Evolutionary conservation across 2,797 vertebrate genomes (phyloP).

Genomic region (Galagoides demidoff): DNA sequence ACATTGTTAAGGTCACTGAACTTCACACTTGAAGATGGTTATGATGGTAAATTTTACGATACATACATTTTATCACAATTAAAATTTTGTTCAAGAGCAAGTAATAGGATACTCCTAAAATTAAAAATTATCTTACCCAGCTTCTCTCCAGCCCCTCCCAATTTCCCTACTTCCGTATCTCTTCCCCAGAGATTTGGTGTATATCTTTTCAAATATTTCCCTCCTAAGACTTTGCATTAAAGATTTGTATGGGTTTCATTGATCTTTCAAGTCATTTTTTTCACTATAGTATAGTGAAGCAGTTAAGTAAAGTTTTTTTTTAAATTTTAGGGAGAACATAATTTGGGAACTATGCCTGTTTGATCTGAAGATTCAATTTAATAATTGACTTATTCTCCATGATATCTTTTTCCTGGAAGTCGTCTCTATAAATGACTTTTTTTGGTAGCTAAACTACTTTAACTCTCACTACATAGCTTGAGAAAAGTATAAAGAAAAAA

Average conservation of each 20-base stretch:
- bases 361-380: neutral
- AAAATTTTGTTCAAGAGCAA: neutral
- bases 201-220: neutral
- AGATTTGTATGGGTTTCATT: neutral
- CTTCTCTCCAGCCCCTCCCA: fast-evolving
- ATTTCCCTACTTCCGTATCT: neutral
- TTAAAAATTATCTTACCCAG: neutral
- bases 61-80: neutral
- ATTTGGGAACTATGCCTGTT: neutral
- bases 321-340: neutral
- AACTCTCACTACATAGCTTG: neutral
- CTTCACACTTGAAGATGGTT: neutral
- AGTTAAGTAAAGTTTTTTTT: neutral
- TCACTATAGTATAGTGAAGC: neutral
- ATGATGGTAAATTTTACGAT: neutral
- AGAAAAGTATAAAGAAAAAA: neutral
- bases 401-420: neutral
- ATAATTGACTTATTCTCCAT: neutral
- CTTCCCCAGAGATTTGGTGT: neutral
- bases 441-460: neutral
- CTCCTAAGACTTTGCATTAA: neutral
- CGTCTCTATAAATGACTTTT: neutral
- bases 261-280: neutral
- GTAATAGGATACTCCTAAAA: neutral
- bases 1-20: neutral